Base-by-base conservation (phyloP, 2,797 vertebrate genomes). In the Taenioides sp. region DNA sequence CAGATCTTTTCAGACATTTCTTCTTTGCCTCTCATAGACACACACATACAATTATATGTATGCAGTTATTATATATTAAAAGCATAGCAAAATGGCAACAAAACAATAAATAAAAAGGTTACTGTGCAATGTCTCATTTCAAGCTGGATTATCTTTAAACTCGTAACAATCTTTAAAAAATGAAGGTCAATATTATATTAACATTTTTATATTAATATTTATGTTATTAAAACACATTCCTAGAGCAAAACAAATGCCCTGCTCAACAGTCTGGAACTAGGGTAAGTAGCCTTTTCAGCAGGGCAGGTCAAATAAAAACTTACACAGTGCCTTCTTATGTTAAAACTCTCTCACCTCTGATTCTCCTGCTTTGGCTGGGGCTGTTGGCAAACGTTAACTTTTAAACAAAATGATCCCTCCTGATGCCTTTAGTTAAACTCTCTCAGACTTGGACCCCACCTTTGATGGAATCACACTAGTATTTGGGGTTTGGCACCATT, bases 51-150 rank as follows among this genome's bases (percentile, higher is more conserved):
- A 84, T 87, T 82, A 87, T 88, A 91, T 84, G 82, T 81, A 88
- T 88, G 90, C 83, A 91, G 89, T 89, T 85, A 86, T 88, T 88
- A 89, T 89, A 92, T 90, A 90, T 91, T 89, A 90, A 91, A 93
- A 90, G 89, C 85, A 86, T 85, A 88, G 88, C 80, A 87, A 90
- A 89, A 90, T 87, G 85, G 86, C 84, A 91, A 87, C 81, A 87
- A 90, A 91, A 91, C 71, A 93, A 93, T 94, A 94, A 94, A 94
- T 93, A 92, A 92, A 54, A 93, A 92, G 81, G 85, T 91, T 91
- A 90, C 83, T 92, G 89, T 91, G 90, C 90, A 92, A 92, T 87
- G 85, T 91, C 81, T 89, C 70, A 70, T 85, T 88, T 90, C 87
- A 88, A 88, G 89, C 88, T 92, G 90, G 81, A 91, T 91, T 92